Evolutionary conservation across 2,113 vertebrate species (phyloP).

Genomic region (Sceloporus undulatus): DNA sequence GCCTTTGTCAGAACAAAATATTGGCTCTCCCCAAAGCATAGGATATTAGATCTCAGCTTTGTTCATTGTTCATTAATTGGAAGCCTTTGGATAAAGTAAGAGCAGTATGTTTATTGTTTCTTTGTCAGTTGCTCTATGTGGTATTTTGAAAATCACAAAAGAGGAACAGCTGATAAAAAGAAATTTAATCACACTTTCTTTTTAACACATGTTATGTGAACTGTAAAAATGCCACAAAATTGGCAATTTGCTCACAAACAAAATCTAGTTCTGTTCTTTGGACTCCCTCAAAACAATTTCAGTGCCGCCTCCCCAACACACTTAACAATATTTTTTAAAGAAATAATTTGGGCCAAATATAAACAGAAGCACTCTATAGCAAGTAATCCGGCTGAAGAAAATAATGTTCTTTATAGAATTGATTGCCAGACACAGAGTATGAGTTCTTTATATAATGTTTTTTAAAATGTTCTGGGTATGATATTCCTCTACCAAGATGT

Average conservation of each 20-base stretch:
- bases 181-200: constrained; percentile 8
- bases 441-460: background rate
- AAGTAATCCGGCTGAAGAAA: background rate
- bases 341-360: background rate
- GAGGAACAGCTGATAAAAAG: background rate
- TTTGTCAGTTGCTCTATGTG: background rate
- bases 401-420: background rate
- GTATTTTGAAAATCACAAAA: background rate
- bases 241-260: background rate
- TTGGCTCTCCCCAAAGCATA: background rate
- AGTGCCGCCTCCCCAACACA: too few relatives aligned
- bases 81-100: background rate
- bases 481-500: background rate
- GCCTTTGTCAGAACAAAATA: background rate
- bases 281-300: background rate
- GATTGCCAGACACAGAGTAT: background rate
- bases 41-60: background rate
- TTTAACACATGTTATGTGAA: constrained; percentile 11
- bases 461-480: background rate
- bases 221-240: background rate
- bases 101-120: background rate
- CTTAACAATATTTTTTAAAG: background rate
- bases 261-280: background rate
- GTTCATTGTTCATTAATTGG: background rate
- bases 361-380: too few relatives aligned